Evolutionary conservation across 2,888 invertebrate species (phyloP).

Genomic region (Apodemia hepburni): DNA sequence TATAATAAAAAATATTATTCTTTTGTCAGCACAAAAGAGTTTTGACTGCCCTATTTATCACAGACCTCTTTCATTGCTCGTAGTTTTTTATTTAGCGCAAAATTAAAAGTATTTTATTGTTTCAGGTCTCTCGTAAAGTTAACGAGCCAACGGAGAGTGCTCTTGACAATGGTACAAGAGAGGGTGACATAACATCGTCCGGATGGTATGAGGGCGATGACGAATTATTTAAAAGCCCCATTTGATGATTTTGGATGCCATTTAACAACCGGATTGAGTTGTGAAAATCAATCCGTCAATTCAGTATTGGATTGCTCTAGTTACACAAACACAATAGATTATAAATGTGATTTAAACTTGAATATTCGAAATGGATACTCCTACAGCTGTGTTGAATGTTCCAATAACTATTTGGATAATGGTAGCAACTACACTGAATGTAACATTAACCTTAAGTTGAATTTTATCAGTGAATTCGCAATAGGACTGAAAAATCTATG

Average conservation of each 20-base stretch:
- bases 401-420: neutral
- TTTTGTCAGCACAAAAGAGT: neutral
- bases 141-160: slow-evolving; percentile 1
- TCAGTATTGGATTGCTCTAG: neutral
- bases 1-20: neutral
- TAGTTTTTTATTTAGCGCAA: slow-evolving; percentile 6
- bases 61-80: slow-evolving; percentile 1
- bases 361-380: neutral
- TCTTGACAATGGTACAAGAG: slow-evolving; percentile 9
- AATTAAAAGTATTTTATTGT: slow-evolving; percentile 3
- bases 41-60: slow-evolving; percentile 3
- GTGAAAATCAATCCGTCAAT: neutral
- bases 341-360: slow-evolving; percentile 10
- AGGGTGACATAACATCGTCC: slow-evolving; percentile 5
- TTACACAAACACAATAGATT: neutral
- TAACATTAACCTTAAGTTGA: slow-evolving; percentile 63
- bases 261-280: neutral
- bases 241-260: neutral
- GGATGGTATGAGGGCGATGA: slow-evolving; percentile 1
- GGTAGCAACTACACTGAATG: slow-evolving; percentile 63
- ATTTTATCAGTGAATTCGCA: slow-evolving; percentile 58
- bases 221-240: slow-evolving; percentile 5
- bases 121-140: slow-evolving; percentile 8
- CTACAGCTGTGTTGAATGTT: neutral
- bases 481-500: slow-evolving; percentile 64